Evolutionary conservation across 2,888 invertebrate species (phyloP), one percentile per base, ranked within the genome.

Genomic region (Scaptomyza caliginosa): DNA sequence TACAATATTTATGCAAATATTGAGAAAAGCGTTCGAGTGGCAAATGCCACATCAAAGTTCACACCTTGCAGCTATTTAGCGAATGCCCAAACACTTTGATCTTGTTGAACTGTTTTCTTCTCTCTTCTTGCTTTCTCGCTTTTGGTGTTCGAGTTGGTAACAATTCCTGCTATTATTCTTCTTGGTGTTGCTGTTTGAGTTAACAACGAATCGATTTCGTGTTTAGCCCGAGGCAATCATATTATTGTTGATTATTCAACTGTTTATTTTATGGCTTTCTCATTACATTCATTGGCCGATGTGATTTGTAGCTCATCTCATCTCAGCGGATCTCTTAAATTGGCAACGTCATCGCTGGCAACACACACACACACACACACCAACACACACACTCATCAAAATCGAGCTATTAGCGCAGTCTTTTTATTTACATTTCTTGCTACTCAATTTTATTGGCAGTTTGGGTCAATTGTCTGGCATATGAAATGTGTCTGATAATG

Each of bases 221-320:
- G 74, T 72, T 77, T 16, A 10, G 84, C 81, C 75, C 38, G 45
- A 48, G 82, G 81, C 80, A 54, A 54, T 83, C 66, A 49, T 54
- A 80, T 86, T 82, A 77, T 80, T 55, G 56, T 50, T 77, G 81
- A 81, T 80, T 81, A 81, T 86, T 81, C 72, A 86, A 81, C 86
- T 84, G 85, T 82, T 82, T 82, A 85, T 85, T 85, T 87, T 76
- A 87, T 87, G 63, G 77, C 87, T 87, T 86, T 86, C 85, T 85
- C 82, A 81, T 86, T 86, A 84, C 75, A 72, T 34, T 50, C 28
- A 30, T 45, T 23, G 24, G 13, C 30, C 32, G n/a, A n/a, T n/a
- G n/a, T 40, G 30, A 40, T 57, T 24, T 68, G 56, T 52, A 43
- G 58, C 40, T 65, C 69, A 70, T 64, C 71, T 55, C 17, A 8